Conservation (phyloP, 2,797 vertebrate species). For the Tragopan temminckii region DNA sequence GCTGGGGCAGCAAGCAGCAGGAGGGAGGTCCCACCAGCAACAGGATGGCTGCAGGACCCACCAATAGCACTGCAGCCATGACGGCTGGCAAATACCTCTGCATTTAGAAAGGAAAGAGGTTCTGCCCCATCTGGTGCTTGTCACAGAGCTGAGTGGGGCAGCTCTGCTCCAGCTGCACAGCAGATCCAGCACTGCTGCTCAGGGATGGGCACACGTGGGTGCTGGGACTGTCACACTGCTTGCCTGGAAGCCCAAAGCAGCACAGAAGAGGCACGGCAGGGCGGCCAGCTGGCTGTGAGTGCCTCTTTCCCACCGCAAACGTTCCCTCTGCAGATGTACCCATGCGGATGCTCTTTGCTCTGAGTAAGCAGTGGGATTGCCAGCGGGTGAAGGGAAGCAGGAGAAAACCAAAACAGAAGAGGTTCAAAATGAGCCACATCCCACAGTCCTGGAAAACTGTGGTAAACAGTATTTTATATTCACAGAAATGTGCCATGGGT, state of each 20-base stretch:
- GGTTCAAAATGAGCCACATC: not conserved
- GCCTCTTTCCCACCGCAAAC: not conserved
- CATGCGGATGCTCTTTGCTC: not conserved
- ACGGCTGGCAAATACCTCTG: not conserved
- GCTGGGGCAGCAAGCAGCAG: not conserved
- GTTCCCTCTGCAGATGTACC: not conserved
- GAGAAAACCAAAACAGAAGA: not conserved
- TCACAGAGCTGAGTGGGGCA: not conserved
- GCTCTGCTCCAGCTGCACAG: not conserved
- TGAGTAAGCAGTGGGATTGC: not conserved
- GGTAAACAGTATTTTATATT: not conserved
- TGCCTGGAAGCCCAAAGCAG: not conserved
- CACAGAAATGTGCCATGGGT: not conserved
- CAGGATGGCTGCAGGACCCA: not conserved
- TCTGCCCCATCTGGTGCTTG: not conserved
- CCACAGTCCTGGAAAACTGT: slow-evolving; percentile 11
- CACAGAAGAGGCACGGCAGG: slow-evolving; percentile 28
- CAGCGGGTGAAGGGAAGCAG: not conserved
- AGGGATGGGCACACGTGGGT: not conserved
- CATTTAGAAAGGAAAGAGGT: not conserved
- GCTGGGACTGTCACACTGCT: not conserved
- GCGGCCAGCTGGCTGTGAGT: slow-evolving; percentile 43
- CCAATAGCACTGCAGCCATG: not conserved
- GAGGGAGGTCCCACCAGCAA: not conserved
- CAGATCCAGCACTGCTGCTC: not conserved